Evolutionary conservation across 2,797 vertebrate genomes (phyloP).

Genomic region (Aulostomus chinensis): DNA sequence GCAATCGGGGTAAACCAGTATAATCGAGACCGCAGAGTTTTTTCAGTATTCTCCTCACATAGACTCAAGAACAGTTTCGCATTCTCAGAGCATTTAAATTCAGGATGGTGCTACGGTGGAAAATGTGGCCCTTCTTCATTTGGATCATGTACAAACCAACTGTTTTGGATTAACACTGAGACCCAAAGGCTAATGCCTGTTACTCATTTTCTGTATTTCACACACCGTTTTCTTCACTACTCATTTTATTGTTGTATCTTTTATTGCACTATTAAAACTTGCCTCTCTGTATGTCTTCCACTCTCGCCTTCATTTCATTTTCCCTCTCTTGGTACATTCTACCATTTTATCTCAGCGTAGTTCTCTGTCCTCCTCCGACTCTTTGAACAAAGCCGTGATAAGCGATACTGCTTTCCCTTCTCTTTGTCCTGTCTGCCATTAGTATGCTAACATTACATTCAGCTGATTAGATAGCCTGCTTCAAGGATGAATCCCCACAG

Average conservation of each 20-base stretch:
- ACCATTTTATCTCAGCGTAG: slow-evolving; percentile 42
- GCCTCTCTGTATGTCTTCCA: slow-evolving; percentile 24
- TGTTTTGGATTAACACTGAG: neutral
- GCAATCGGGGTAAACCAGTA: slow-evolving; percentile 22
- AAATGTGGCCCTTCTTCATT: neutral
- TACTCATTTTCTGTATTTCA: slow-evolving; percentile 10
- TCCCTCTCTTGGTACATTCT: slow-evolving; percentile 43
- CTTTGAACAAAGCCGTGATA: slow-evolving; percentile 68
- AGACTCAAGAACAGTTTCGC: neutral
- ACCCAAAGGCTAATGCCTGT: neutral
- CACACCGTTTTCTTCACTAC: neutral
- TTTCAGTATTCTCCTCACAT: slow-evolving; percentile 6
- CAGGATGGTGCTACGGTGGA: slow-evolving; percentile 4
- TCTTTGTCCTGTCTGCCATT: slow-evolving; percentile 57
- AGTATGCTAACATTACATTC: slow-evolving; percentile 74
- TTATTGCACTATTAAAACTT: slow-evolving; percentile 18
- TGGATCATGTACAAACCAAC: neutral
- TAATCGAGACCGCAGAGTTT: slow-evolving; percentile 16
- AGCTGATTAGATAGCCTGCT: slow-evolving; percentile 75
- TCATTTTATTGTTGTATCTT: slow-evolving; percentile 6
- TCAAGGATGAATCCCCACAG: slow-evolving; percentile 74
- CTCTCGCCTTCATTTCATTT: no score
- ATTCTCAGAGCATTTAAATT: slow-evolving; percentile 13
- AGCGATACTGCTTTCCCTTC: slow-evolving; percentile 46
- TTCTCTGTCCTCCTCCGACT: slow-evolving; percentile 35